Percentiles rank a stretch among this genome's conserved stretches.
These are phyloP conservation scores for Euplagia quadripunctaria DNA, from an alignment of 2,888 invertebrate genomes.

Conservation along the genomic window DNA sequence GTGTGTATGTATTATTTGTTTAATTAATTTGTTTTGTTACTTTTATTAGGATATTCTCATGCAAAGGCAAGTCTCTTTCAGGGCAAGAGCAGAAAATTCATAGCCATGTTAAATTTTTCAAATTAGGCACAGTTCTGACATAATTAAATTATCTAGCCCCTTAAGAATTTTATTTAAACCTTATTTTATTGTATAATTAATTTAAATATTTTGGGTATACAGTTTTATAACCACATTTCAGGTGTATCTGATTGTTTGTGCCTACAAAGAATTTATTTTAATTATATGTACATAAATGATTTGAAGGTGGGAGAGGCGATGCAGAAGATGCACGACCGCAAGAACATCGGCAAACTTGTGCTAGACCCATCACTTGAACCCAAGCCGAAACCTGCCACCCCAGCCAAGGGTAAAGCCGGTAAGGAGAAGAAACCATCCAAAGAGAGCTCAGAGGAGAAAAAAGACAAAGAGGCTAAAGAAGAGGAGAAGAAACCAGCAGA, in stretches of 20 bases:
- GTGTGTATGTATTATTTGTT: too few relatives aligned
- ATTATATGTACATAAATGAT: constrained; percentile 9
- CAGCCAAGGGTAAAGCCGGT: constrained; percentile 91
- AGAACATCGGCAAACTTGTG: constrained; percentile 95
- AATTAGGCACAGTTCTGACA: too few relatives aligned
- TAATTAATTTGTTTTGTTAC: too few relatives aligned
- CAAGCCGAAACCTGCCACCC: constrained; percentile 93
- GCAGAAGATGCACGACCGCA: constrained; percentile 97
- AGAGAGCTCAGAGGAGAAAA: constrained; percentile 90
- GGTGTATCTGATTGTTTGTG: background rate
- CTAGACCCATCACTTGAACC: constrained; percentile 93
- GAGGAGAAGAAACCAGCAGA: constrained; percentile 83
- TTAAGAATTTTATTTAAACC: too few relatives aligned
- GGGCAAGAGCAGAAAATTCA: too few relatives aligned
- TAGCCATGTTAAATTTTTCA: too few relatives aligned
- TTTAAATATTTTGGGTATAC: too few relatives aligned
- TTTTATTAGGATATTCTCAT: too few relatives aligned
- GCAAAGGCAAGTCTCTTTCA: too few relatives aligned
- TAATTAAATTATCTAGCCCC: too few relatives aligned
- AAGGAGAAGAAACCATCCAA: constrained; percentile 90
- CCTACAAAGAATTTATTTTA: background rate
- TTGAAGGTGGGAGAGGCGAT: constrained; percentile 94
- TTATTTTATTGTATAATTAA: too few relatives aligned
- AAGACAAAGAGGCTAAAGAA: constrained; percentile 87
- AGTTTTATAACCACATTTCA: too few relatives aligned